Evolutionary conservation across 2,113 vertebrate genomes (phyloP), one percentile per base, ranked within the genome.

Genomic region (Petroica traversi): DNA sequence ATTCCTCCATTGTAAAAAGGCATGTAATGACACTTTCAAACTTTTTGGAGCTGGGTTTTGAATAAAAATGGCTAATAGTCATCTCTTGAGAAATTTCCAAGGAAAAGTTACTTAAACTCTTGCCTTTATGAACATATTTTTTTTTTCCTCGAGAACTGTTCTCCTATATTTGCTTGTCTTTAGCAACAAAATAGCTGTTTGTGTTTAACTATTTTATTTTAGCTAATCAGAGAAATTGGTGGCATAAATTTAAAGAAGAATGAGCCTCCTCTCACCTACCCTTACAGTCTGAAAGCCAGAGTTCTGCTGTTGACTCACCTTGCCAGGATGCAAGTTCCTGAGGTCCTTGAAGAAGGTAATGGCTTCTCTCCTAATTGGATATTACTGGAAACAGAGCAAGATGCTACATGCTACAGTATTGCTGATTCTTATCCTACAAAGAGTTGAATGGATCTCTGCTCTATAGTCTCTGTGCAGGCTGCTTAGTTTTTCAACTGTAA

Each of bases 211-310:
- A 22, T 73, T 90, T 95, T 77, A 34, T 97, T 85, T 94, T 97
- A 99, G 99, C 97, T 99, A 84, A 99, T 99, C 93, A 99, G 99
- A 92, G 99, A 99, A 97, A 98, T 99, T 95, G 99, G 99, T 73
- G 99, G 99, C 96, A 99, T 99, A 97, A 99, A 99, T 55, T 98
- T 99, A 89, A 99, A 99, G 98, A 99, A 99, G 98, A 99, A 99
- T 91, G 99, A 99, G 90, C 99, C 99, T 97, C 99, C 99, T 0
- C 99, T 99, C 95, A 99, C 99, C 93, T 99, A 99, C 90, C 99
- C 99, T 3, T 99, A 99, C 97, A 99, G 99, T 91, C 94, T 99
- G 92, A 99, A 99, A 97, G 99, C 99, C 87, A 98, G 99, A 89
- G 99, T 99, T 68, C 98, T 99, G 49, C 96, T 99, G 81, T 97